These are phyloP conservation scores for Trididemnum miniatum DNA, from an alignment of 23 tunicate species.

Conservation along the genomic window DNA sequence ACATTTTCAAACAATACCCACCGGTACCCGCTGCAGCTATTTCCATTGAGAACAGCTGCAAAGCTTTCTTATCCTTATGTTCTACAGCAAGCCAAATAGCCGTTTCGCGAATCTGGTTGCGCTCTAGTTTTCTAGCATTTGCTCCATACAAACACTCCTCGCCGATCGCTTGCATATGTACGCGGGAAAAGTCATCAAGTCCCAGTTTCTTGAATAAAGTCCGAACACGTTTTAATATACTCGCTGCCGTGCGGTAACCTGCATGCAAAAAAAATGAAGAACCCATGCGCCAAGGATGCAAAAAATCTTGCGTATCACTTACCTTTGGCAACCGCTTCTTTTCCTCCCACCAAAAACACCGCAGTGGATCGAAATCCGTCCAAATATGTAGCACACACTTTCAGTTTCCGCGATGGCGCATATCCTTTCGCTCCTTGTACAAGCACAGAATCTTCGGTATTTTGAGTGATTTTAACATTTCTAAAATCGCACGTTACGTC, in stretches of 20 bases:
- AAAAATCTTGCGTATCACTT: neutral
- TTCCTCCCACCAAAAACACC: constrained; percentile 77
- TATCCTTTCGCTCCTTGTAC: constrained; percentile 73
- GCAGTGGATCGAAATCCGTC: constrained; percentile 84
- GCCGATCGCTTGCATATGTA: constrained; percentile 83
- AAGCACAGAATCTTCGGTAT: constrained; percentile 46
- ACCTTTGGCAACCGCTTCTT: constrained; percentile 90
- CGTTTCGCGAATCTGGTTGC: constrained; percentile 70
- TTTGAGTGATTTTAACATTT: constrained; percentile 51
- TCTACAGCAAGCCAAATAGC: constrained; percentile 84
- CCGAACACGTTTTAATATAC: constrained; percentile 63
- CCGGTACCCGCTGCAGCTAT: constrained; percentile 96
- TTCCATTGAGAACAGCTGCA: constrained; percentile 75
- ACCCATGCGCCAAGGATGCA: too few species aligned
- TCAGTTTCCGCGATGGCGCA: constrained; percentile 59
- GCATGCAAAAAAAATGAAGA: neutral
- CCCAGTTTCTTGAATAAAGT: constrained; percentile 38
- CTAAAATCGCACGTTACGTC: constrained; percentile 83
- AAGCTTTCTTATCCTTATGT: constrained; percentile 79
- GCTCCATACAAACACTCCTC: constrained; percentile 65
- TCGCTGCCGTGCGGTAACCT: constrained; percentile 71
- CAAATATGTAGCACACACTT: constrained; percentile 87
- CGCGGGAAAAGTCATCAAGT: constrained; percentile 54
- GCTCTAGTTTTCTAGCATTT: constrained; percentile 52
- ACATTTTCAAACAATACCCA: constrained; percentile 16